Conservation (phyloP, 2,888 invertebrate species). For the Apocheima hispidaria region DNA sequence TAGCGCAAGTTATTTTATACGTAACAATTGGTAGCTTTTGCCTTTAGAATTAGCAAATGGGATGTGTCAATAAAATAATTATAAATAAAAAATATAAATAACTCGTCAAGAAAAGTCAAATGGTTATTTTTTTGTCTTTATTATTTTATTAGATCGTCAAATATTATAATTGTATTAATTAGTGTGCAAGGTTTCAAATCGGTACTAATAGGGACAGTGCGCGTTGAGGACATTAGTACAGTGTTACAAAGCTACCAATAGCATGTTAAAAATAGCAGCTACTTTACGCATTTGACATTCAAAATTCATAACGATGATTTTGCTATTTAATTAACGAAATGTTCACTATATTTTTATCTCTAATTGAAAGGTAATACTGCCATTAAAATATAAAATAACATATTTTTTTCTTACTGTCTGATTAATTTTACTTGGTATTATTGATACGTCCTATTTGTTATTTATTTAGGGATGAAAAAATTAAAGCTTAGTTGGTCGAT, state of each 20-base stretch:
- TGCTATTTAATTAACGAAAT: too few species aligned
- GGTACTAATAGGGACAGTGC: too few species aligned
- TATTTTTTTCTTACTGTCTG: background rate
- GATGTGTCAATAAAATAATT: conserved; percentile 24
- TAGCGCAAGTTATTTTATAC: conserved; percentile 47
- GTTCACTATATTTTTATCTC: background rate
- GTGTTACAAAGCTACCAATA: background rate
- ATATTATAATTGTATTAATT: too few species aligned
- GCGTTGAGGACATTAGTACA: too few species aligned
- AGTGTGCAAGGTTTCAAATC: too few species aligned
- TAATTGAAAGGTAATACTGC: background rate
- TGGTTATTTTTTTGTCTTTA: too few species aligned
- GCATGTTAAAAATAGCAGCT: background rate
- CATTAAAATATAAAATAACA: background rate
- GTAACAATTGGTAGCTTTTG: conserved; percentile 57
- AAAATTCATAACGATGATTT: too few species aligned
- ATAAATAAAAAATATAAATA: too few species aligned
- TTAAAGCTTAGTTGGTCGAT: conserved; percentile 65
- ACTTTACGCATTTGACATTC: background rate
- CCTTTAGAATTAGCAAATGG: conserved; percentile 32
- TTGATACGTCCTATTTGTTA: conserved; percentile 41
- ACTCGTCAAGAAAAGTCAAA: too few species aligned
- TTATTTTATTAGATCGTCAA: too few species aligned
- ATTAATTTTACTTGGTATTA: background rate
- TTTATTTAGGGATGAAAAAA: conserved; percentile 38